Evolutionary conservation across 2,113 vertebrate genomes (phyloP).

Genomic region (Vidua chalybeata): DNA sequence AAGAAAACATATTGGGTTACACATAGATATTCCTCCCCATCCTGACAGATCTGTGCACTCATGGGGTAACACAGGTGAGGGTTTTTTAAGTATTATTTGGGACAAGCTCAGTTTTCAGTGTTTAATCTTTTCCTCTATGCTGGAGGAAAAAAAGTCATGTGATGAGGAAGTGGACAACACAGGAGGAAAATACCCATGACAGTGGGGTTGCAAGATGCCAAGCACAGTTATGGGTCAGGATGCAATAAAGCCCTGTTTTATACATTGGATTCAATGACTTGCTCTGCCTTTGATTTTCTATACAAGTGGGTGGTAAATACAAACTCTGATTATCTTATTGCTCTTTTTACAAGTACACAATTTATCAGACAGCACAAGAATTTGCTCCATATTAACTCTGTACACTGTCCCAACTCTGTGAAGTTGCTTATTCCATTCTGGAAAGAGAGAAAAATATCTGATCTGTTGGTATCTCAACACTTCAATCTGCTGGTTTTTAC

Average conservation of each 20-base stretch:
- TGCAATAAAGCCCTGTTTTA: background rate
- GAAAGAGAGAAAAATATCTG: background rate
- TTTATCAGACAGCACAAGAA: background rate
- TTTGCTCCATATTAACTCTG: background rate
- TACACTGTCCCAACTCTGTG: background rate
- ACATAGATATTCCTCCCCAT: background rate
- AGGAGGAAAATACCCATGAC: background rate
- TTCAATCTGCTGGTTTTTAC: background rate
- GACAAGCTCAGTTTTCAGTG: background rate
- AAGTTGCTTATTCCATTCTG: background rate
- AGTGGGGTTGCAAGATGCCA: background rate
- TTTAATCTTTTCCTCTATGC: background rate
- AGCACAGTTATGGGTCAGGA: background rate
- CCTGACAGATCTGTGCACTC: background rate
- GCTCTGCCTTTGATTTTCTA: background rate
- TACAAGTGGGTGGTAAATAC: background rate
- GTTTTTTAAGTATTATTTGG: background rate
- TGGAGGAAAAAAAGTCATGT: background rate
- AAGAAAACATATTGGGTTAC: background rate
- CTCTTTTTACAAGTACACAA: background rate
- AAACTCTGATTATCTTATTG: background rate
- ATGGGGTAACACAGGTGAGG: background rate
- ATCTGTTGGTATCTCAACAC: background rate
- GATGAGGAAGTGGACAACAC: background rate
- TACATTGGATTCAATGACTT: background rate